Conservation (phyloP, 1,140 invertebrate species). For the Leptinotarsa texana region DNA sequence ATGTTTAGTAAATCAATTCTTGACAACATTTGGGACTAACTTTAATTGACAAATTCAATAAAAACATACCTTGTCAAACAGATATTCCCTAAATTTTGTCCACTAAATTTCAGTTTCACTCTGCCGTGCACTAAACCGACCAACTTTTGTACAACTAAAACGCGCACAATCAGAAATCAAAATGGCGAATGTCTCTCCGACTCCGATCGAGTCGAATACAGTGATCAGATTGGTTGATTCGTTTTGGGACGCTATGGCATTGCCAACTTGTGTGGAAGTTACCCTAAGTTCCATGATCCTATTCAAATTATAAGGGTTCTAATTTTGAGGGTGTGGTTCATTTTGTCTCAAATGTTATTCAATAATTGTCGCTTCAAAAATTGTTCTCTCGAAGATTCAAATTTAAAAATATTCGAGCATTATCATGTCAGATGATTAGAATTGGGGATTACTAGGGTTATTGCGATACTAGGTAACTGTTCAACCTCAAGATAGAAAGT, state of each 20-base stretch:
- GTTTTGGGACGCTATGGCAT: slow-evolving; percentile 33
- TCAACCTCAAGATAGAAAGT: too few species aligned
- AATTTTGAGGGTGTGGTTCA: slow-evolving; percentile 28
- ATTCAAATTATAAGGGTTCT: background rate
- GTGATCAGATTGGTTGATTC: slow-evolving; percentile 27
- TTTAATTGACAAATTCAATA: slow-evolving; percentile 31
- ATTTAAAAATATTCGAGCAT: too few species aligned
- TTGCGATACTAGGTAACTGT: too few species aligned
- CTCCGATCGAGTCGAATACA: slow-evolving; percentile 19
- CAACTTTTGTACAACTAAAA: slow-evolving; percentile 35
- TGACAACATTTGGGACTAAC: slow-evolving; percentile 18
- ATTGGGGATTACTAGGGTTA: too few species aligned
- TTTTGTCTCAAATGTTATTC: too few species aligned
- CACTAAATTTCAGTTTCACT: slow-evolving; percentile 26
- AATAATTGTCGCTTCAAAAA: too few species aligned
- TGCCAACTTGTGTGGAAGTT: slow-evolving; percentile 32
- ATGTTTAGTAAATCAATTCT: background rate
- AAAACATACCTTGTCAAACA: slow-evolving; percentile 27
- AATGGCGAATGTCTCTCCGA: slow-evolving; percentile 36
- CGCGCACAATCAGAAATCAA: slow-evolving; percentile 39
- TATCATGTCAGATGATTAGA: too few species aligned
- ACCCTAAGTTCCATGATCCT: slow-evolving; percentile 11
- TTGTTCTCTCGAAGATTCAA: too few species aligned
- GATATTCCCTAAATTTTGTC: slow-evolving; percentile 29
- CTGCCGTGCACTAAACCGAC: slow-evolving; percentile 26